A percentile compares a stretch with the other conserved stretches of the same genome.
phyloP scores from a whole-genome alignment of 2,888 invertebrate genomes.

The Ecdyonurus torrentis region DNA sequence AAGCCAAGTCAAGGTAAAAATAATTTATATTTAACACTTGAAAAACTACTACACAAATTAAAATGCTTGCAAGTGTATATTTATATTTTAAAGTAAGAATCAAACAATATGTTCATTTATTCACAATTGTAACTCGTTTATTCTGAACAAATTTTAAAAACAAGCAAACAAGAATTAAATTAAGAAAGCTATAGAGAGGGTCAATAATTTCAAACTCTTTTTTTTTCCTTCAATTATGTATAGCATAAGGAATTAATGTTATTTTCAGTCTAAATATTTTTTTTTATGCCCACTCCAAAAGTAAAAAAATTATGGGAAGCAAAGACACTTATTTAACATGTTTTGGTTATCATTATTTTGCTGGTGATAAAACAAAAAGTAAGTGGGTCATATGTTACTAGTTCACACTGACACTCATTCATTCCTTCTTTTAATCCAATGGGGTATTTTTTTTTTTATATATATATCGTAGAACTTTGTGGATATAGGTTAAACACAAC shows the following conservation, averaged over 20 bases:
- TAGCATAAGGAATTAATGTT: neutral
- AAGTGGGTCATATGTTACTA: neutral
- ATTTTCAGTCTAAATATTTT: neutral
- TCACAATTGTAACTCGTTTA: neutral
- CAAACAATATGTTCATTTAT: neutral
- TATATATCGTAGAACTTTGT: neutral
- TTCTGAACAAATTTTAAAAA: neutral
- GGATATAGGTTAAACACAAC: too few relatives aligned
- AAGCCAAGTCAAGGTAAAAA: too few relatives aligned
- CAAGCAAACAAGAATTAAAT: neutral
- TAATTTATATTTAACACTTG: too few relatives aligned
- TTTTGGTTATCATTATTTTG: neutral
- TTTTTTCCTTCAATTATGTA: neutral
- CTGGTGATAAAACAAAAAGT: neutral
- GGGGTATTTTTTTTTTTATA: too few relatives aligned
- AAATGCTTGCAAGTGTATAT: neutral
- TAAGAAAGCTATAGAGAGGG: neutral
- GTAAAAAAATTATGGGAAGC: neutral
- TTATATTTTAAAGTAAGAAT: neutral
- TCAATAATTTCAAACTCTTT: neutral
- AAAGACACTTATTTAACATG: neutral
- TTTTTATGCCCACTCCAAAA: neutral
- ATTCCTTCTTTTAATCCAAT: neutral
- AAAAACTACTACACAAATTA: neutral
- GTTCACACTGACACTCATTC: neutral